Percentiles rank a stretch among this genome's conserved stretches.
phyloP scores from a whole-genome alignment of 1,140 invertebrate genomes.

The Rhizoglyphus robini region DNA sequence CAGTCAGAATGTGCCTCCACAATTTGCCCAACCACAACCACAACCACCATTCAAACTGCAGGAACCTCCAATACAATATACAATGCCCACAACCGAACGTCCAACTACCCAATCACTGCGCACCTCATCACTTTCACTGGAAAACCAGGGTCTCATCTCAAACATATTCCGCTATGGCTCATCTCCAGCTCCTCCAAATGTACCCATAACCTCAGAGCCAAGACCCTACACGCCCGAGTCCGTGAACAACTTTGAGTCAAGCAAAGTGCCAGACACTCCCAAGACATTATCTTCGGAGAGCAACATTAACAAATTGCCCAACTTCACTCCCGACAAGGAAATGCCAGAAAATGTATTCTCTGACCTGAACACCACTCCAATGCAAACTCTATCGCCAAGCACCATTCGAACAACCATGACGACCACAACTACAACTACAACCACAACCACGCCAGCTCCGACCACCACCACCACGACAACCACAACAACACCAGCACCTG shows the following conservation, averaged over 20 bases:
- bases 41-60: not conserved
- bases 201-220: not conserved
- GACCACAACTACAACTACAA: constrained; percentile 18
- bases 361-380: not conserved
- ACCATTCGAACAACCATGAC: not conserved
- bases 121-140: not conserved
- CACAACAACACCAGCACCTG: not conserved
- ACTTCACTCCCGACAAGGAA: not conserved
- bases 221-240: too few relatives aligned
- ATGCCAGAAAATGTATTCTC: not conserved
- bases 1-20: not conserved
- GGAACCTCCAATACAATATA: not conserved
- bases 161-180: constrained; percentile 22
- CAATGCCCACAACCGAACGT: not conserved
- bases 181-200: not conserved
- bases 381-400: not conserved
- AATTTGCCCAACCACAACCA: too few relatives aligned
- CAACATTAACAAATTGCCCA: not conserved
- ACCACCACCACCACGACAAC: constrained; percentile 11
- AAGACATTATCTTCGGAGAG: not conserved
- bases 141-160: constrained; percentile 1
- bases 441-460: constrained; percentile 15
- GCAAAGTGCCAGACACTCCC: not conserved
- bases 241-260: not conserved
- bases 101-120: not conserved